A percentile compares a stretch with the other conserved stretches of the same genome.
These are phyloP conservation scores for Drosophila paulistorum DNA, from an alignment of 1,140 invertebrate species.

Conservation along the genomic window DNA sequence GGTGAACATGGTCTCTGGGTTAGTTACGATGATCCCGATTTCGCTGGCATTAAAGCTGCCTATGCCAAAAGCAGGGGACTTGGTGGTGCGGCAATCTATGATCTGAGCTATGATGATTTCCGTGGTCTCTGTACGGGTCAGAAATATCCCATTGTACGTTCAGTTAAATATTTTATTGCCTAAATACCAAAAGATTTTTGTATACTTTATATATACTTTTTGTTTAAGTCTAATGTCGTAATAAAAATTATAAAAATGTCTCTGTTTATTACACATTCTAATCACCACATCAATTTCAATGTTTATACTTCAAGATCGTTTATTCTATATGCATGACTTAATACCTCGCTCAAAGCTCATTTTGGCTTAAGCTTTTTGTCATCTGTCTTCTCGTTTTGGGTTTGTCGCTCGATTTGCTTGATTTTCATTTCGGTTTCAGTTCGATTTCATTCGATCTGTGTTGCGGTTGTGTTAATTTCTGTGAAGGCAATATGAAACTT, in stretches of 20 bases:
- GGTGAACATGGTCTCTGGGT: conserved; percentile 92
- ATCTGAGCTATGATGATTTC: conserved; percentile 92
- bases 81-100: conserved; percentile 91
- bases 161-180: conserved; percentile 83
- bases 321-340: conserved; percentile 49
- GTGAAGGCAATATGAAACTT: conserved; percentile 56
- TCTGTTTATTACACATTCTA: conserved; percentile 37
- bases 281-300: conserved; percentile 53
- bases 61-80: conserved; percentile 89
- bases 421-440: conserved; percentile 62
- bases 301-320: conserved; percentile 23
- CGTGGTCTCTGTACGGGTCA: conserved; percentile 90
- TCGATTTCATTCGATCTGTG: conserved; percentile 67
- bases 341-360: conserved; percentile 44
- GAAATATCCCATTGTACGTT: conserved; percentile 89
- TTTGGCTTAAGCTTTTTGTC: conserved; percentile 27
- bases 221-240: conserved; percentile 9
- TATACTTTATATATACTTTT: neutral
- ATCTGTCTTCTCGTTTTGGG: conserved; percentile 15
- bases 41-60: conserved; percentile 90
- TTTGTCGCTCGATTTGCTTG: conserved; percentile 22
- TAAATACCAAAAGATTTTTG: conserved; percentile 37
- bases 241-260: neutral
- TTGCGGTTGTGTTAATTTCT: conserved; percentile 52
- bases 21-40: conserved; percentile 94